A percentile compares a stretch with the other conserved stretches of the same genome.
phyloP scores from a whole-genome alignment of 2,113 vertebrate genomes.

The Motacilla tschutschensis region DNA sequence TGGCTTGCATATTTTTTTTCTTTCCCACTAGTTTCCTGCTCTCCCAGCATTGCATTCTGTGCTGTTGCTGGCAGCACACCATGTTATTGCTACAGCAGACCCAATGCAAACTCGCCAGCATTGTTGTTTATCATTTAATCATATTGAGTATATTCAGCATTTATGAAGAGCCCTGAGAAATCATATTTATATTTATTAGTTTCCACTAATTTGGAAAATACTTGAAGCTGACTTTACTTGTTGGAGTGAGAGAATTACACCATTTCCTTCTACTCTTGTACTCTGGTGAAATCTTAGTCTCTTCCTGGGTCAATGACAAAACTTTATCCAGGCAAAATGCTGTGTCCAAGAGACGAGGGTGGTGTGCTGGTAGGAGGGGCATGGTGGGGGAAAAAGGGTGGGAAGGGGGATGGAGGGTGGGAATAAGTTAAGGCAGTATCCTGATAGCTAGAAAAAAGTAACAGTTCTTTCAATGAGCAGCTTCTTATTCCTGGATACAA shows the following conservation, averaged over 20 bases:
- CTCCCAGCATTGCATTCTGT: neutral
- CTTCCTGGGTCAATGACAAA: neutral
- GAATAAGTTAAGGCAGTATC: neutral
- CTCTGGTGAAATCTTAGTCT: neutral
- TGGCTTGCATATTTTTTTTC: neutral
- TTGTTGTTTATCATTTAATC: neutral
- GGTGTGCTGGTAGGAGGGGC: neutral
- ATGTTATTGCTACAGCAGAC: constrained; percentile 22
- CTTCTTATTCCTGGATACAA: neutral
- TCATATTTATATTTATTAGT: neutral
- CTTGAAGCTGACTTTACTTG: neutral
- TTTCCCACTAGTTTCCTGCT: neutral
- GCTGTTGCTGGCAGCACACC: constrained; percentile 42
- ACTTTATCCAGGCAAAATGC: neutral
- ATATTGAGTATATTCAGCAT: neutral
- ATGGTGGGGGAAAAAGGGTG: no score
- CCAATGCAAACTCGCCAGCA: neutral
- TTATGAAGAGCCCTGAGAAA: constrained; percentile 5
- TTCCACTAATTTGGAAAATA: neutral
- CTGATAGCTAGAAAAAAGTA: neutral
- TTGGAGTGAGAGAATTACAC: neutral
- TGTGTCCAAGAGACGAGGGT: neutral
- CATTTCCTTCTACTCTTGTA: neutral
- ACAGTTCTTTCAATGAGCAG: neutral
- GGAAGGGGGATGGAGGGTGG: accelerated